phyloP scores from a whole-genome alignment of 2,888 invertebrate genomes.

The Eupithecia abbreviata region DNA sequence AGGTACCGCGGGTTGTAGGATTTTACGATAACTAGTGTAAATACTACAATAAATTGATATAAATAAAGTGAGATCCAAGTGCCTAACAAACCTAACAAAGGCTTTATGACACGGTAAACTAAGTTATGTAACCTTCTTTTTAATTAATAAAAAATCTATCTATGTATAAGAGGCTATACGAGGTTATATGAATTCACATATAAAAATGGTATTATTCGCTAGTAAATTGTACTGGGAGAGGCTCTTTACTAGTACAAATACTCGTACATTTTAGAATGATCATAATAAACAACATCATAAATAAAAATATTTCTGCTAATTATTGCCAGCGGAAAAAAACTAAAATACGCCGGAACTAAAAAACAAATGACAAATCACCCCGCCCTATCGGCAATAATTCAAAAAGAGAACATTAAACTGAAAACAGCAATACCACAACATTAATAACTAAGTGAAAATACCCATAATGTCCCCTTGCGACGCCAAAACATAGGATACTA shows the following conservation, averaged over 20 bases:
- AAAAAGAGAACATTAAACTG: conserved; percentile 54
- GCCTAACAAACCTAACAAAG: no score
- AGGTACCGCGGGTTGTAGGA: no score
- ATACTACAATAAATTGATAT: no score
- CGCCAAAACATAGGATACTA: conserved; percentile 80
- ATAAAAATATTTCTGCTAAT: not conserved
- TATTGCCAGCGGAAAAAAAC: conserved; percentile 29
- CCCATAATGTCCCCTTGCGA: conserved; percentile 57
- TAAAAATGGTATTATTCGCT: not conserved
- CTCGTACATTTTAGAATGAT: not conserved
- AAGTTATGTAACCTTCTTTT: no score
- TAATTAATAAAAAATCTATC: no score
- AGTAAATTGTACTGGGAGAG: not conserved
- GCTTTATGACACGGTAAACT: no score
- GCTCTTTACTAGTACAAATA: not conserved
- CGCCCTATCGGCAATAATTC: conserved; percentile 48
- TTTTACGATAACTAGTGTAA: no score
- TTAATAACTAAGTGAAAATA: conserved; percentile 58
- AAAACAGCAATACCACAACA: conserved; percentile 60
- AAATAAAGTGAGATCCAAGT: no score
- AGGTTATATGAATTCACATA: no score
- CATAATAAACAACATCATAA: not conserved
- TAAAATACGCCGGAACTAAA: conserved; percentile 44
- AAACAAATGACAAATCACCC: conserved; percentile 54
- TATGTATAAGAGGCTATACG: no score